Evolutionary conservation across 2,888 invertebrate species (phyloP), one percentile per base, ranked within the genome.

Genomic region (Hoplodrina ambigua): DNA sequence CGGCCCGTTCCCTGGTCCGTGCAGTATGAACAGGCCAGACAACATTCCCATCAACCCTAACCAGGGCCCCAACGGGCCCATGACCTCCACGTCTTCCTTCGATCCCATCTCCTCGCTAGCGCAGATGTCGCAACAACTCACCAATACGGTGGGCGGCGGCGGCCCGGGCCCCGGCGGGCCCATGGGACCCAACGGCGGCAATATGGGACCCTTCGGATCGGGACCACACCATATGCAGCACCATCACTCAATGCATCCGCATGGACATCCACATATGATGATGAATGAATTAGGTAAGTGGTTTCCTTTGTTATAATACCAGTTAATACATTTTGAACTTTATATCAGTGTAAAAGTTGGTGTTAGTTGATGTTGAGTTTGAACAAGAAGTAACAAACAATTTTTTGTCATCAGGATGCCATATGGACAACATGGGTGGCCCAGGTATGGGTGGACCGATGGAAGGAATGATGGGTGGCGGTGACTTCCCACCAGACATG

Each of bases 31-130:
- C 90, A 88, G 91, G 92, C 96, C 93, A 25, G 96, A 93, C 91
- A 96, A 92, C 88, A 94, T 94, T 82, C 95, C 93, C 85, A 96
- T 93, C 85, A 95, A 93, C 87, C 95, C 93, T 65, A 96, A 96
- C 88, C 94, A 94, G 92, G 92, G 96, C 87, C 93, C 95, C 92
- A 85, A 96, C 91, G 89, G 97, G 88, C 93, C 97, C 92, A 86
- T 97, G 97, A 87, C 94, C 7, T 84, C 92, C 54, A 91, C 94
- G 56, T 89, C 96, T 96, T 88, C 98, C 89, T 99, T 99, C 92
- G 99, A 99, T 96, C 99, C 99, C 1, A 99, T 99, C 86, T 98
- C 98, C 63, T 99, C 99, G 11, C 96, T 99, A 87, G 98, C 99
- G 67, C 99, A 99, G 93, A 99, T 99, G 99, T 98, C 98, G 77